Conservation (phyloP, 2,888 invertebrate species). For the Pediacus dermestoides region DNA sequence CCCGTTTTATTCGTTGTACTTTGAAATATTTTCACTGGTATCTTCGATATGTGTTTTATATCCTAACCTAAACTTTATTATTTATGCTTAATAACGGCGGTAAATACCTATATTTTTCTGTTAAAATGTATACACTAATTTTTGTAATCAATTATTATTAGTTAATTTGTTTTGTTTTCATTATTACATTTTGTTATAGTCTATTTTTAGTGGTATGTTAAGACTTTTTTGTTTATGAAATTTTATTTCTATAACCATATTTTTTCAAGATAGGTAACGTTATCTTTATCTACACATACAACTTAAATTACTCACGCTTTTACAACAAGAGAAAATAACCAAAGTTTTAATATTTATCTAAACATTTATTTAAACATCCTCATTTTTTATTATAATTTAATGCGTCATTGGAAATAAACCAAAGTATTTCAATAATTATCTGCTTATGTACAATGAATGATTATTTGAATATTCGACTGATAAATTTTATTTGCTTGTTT, state of each 20-base stretch:
- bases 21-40: too few species aligned
- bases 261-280: too few species aligned
- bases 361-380: too few species aligned
- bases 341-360: too few species aligned
- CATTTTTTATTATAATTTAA: background rate
- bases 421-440: conserved; percentile 2
- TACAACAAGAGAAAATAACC: too few species aligned
- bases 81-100: background rate
- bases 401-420: too few species aligned
- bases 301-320: too few species aligned
- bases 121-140: background rate
- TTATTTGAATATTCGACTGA: conserved; percentile 7
- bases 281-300: too few species aligned
- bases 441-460: conserved; percentile 9
- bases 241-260: conserved; percentile 29
- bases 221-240: conserved; percentile 37
- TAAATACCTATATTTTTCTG: background rate
- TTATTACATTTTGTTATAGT: conserved; percentile 36
- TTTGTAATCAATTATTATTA: conserved; percentile 1
- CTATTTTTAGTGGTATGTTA: conserved; percentile 39
- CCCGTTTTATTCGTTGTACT: too few species aligned
- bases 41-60: too few species aligned
- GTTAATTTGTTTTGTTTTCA: conserved; percentile 1
- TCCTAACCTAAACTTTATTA: too few species aligned
- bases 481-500: conserved; percentile 14